A percentile compares a stretch with the other conserved stretches of the same genome.
phyloP scores from a whole-genome alignment of 2,113 vertebrate species.

The Zosterops borbonicus region DNA sequence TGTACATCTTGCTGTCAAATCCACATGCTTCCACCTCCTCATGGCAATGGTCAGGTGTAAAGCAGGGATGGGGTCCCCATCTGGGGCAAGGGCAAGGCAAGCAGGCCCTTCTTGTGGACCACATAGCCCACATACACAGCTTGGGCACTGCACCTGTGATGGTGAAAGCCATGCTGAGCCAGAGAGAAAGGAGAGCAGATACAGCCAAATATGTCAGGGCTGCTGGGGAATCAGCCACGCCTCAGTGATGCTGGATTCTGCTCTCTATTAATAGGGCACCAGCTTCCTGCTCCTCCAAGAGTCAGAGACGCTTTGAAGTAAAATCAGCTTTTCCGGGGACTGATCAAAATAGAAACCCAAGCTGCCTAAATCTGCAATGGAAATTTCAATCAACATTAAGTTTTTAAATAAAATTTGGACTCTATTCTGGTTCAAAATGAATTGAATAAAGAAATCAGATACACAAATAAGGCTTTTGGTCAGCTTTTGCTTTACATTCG shows the following conservation, averaged over 20 bases:
- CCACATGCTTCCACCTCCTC: neutral
- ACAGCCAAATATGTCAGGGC: neutral
- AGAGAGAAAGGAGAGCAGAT: neutral
- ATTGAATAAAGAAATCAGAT: slow-evolving; percentile 69
- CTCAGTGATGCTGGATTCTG: slow-evolving; percentile 19
- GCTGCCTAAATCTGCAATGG: slow-evolving; percentile 76
- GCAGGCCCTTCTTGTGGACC: neutral
- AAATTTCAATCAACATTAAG: slow-evolving; percentile 73
- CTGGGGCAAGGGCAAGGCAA: neutral
- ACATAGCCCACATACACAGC: fast-evolving
- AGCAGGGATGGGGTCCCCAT: neutral
- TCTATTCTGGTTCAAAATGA: slow-evolving; percentile 65
- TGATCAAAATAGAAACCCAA: slow-evolving; percentile 75
- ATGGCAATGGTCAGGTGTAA: neutral
- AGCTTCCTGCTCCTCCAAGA: slow-evolving; percentile 65
- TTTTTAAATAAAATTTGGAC: slow-evolving; percentile 75
- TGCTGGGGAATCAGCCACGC: neutral
- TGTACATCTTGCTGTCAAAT: neutral
- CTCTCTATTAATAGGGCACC: slow-evolving; percentile 71
- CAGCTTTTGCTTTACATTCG: slow-evolving; percentile 25
- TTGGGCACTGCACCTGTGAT: neutral
- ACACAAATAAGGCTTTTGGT: slow-evolving; percentile 57
- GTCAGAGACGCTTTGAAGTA: slow-evolving; percentile 69
- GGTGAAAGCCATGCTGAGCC: neutral
- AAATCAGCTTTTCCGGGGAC: slow-evolving; percentile 75